phyloP scores from a whole-genome alignment of 2,113 vertebrate species.

The Alethe castanea region DNA sequence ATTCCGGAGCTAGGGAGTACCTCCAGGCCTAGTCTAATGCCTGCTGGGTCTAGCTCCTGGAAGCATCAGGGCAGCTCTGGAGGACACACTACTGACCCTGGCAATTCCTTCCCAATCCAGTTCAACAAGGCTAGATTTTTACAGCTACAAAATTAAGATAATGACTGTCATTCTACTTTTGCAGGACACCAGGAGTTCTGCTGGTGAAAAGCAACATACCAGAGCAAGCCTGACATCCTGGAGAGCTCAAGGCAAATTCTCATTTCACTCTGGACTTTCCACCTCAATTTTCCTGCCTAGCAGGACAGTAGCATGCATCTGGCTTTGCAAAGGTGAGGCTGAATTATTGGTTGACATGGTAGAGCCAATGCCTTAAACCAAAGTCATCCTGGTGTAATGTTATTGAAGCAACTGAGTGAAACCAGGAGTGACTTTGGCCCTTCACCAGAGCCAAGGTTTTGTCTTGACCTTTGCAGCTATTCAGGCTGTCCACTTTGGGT shows the following conservation, averaged over 20 bases:
- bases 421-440: not conserved
- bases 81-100: not conserved
- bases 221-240: not conserved
- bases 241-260: not conserved
- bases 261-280: rapidly evolving
- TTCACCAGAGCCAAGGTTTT: not conserved
- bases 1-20: not conserved
- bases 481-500: not conserved
- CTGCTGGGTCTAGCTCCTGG: not conserved
- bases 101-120: not conserved
- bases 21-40: not conserved
- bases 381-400: not conserved
- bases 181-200: not conserved
- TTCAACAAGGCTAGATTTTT: not conserved
- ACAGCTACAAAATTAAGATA: not conserved
- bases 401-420: not conserved
- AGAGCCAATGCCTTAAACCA: not conserved
- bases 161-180: not conserved
- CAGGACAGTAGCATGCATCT: not conserved
- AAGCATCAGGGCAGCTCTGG: not conserved
- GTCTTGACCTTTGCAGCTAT: conserved; percentile 22
- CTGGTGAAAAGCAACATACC: not conserved
- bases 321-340: not conserved
- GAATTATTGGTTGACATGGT: not conserved
- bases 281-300: not conserved